phyloP scores from a whole-genome alignment of 1,140 invertebrate genomes.

The Acromyrmex heyeri region DNA sequence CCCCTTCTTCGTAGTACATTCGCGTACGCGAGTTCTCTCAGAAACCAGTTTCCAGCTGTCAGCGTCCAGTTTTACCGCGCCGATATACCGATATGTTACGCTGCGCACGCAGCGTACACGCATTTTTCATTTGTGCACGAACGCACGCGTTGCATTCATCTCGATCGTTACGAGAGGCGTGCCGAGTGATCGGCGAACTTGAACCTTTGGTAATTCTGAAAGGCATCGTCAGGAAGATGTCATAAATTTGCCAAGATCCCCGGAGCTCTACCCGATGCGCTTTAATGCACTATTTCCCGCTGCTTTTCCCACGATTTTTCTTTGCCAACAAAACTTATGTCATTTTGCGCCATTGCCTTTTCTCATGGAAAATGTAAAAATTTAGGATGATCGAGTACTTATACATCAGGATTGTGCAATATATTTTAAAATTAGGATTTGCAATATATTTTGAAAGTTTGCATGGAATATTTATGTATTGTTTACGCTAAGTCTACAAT shows the following conservation, averaged over 20 bases:
- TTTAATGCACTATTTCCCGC: background rate
- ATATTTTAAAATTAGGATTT: too few species aligned
- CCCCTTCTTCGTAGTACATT: conserved; percentile 8
- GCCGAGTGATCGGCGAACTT: conserved; percentile 5
- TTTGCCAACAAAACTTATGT: background rate
- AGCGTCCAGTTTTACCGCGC: conserved; percentile 71
- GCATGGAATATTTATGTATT: too few species aligned
- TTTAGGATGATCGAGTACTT: background rate
- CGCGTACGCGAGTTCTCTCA: conserved; percentile 56
- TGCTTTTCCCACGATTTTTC: background rate
- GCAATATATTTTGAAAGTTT: too few species aligned
- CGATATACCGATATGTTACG: conserved; percentile 43
- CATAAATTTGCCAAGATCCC: background rate
- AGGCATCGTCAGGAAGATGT: background rate
- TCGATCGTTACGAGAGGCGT: background rate
- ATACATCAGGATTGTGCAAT: too few species aligned
- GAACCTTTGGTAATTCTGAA: background rate
- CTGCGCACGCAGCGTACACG: conserved; percentile 12
- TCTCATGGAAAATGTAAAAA: background rate
- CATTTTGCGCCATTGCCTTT: background rate
- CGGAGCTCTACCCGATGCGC: background rate
- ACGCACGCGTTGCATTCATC: conserved; percentile 32
- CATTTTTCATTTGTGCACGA: conserved; percentile 13
- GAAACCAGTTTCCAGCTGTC: conserved; percentile 77
- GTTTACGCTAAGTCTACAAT: too few species aligned